Evolutionary conservation across 2,113 vertebrate species (phyloP).

Genomic region (Microcebus ravelobensis): DNA sequence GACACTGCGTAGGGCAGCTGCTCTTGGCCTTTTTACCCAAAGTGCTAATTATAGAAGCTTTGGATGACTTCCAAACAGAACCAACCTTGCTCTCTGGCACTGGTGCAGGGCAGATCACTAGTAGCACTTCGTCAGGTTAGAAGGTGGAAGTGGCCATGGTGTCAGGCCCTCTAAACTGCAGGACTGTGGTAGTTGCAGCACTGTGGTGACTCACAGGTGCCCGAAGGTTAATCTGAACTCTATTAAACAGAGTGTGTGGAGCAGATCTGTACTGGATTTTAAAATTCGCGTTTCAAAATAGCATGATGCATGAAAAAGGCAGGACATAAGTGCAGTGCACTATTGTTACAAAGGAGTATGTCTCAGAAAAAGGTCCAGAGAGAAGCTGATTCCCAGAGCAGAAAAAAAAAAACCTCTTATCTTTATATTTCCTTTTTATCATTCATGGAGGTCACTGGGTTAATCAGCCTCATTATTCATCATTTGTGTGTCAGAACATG

Average conservation of each 20-base stretch:
- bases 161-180: neutral
- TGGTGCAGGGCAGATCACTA: neutral
- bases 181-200: neutral
- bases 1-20: neutral
- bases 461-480: constrained; percentile 50
- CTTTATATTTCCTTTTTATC: constrained; percentile 47
- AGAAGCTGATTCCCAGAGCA: neutral
- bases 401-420: neutral
- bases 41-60: constrained; percentile 42
- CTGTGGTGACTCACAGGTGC: neutral
- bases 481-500: constrained; percentile 20
- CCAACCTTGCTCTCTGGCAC: constrained; percentile 26
- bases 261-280: neutral
- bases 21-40: neutral
- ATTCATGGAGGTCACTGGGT: constrained; percentile 55
- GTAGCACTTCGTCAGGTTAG: neutral
- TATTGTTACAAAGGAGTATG: neutral
- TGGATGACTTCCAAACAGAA: neutral
- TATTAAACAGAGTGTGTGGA: neutral
- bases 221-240: neutral
- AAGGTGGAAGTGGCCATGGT: neutral
- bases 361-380: neutral
- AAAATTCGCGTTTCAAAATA: neutral
- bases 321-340: neutral
- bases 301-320: neutral